These are phyloP conservation scores for Ageneiosus marmoratus DNA, from an alignment of 2,113 vertebrate genomes.

Conservation along the genomic window DNA sequence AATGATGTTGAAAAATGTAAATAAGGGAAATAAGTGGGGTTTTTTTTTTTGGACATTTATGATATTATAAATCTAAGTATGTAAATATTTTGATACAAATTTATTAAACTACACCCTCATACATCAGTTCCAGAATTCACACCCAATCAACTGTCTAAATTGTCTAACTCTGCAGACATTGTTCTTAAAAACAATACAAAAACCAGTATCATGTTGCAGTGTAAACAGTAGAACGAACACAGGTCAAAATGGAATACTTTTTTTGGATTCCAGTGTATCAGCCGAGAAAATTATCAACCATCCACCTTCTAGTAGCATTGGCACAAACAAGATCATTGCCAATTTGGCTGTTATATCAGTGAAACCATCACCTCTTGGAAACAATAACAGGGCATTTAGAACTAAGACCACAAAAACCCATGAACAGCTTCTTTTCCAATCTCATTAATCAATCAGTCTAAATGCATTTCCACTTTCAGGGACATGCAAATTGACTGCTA, in stretches of 20 bases:
- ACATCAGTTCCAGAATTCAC: neutral
- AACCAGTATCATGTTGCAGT: neutral
- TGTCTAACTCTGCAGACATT: neutral
- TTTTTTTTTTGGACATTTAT: too few species aligned
- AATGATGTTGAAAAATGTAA: too few species aligned
- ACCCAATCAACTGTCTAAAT: neutral
- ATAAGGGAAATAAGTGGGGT: too few species aligned
- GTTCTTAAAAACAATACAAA: neutral
- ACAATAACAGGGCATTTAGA: conserved; percentile 2
- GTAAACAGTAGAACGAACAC: neutral
- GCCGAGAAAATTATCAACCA: neutral
- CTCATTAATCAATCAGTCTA: conserved; percentile 1
- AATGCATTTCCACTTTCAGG: neutral
- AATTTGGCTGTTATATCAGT: neutral
- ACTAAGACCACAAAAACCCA: neutral
- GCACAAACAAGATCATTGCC: neutral
- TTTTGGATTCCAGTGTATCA: neutral
- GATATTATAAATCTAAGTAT: neutral
- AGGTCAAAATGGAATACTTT: neutral
- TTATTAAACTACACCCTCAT: neutral
- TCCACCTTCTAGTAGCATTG: neutral
- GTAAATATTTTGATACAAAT: neutral
- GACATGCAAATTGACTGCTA: neutral
- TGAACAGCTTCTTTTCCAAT: conserved; percentile 1
- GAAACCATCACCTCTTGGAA: neutral